Evolutionary conservation across 2,797 vertebrate genomes (phyloP), one percentile per base, ranked within the genome.

Genomic region (Melanotaenia maccullochi): DNA sequence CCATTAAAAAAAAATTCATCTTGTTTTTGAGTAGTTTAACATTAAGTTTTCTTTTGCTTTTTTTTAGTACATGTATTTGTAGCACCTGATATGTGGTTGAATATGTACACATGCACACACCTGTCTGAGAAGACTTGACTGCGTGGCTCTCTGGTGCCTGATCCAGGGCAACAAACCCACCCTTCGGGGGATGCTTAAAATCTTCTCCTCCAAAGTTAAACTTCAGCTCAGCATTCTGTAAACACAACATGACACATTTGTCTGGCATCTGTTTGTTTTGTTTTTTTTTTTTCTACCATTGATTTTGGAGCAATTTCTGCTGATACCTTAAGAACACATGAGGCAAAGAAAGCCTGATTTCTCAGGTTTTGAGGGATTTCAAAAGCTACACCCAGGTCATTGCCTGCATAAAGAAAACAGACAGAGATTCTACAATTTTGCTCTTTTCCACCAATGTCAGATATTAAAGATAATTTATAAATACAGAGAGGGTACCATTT

Each of bases 161-260:
- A 78, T 93, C 89, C 64, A 99, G 82, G 32, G 95, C 95, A 59
- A 95, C 68, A 70, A 95, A 99, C 5, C 96, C 97, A 30, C 94
- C 95, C 90, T 96, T 97, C 5, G 97, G 97, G 22, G 95, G 84
- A 86, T 95, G 87, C 88, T 98, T 99, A 71, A 99, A 99, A 2
- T 96, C 94, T 60, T 99, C 98, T 66, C 96, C 97, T 66, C 97
- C 98, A 55, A 99, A 99, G 92, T 98, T 99, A 85, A 99, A 99
- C 89, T 97, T 97, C 63, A 99, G 90, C 78, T 99, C 97, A 61
- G 96, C 98, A 76, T 99, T 99, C 98, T 99, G 78, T 30, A 2
- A 49, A 78, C 1, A 82, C 3, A 22, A 44, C 38, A 65, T 25
- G 1, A 24, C 0, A 0, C 2, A 25, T 33, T 61, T 51, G 24